These are phyloP conservation scores for Lates japonicus DNA, from an alignment of 2,797 vertebrate species.

Conservation along the genomic window DNA sequence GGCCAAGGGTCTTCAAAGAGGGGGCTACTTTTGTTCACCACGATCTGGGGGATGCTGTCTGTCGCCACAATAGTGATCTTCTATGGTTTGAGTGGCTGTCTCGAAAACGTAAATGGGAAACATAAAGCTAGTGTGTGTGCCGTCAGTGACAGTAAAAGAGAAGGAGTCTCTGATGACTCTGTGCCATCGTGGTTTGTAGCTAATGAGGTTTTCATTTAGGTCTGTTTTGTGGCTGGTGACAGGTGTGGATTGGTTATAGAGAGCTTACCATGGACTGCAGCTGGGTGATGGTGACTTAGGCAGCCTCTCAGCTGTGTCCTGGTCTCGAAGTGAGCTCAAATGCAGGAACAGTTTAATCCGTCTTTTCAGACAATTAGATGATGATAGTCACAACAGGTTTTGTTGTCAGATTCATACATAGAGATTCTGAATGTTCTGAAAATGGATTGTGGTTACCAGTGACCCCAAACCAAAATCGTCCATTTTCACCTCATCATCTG, in stretches of 20 bases:
- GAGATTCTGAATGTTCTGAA: constrained; percentile 96
- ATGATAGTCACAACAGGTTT: constrained; percentile 94
- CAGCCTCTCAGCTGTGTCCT: constrained; percentile 90
- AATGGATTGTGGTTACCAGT: constrained; percentile 96
- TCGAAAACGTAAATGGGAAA: constrained; percentile 94
- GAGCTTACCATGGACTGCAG: constrained; percentile 91
- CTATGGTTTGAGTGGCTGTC: constrained; percentile 92
- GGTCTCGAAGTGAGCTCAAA: constrained; percentile 96
- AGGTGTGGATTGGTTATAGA: constrained; percentile 87
- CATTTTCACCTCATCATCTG: constrained; percentile 96
- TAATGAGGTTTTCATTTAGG: constrained; percentile 95
- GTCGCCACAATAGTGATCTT: constrained; percentile 89
- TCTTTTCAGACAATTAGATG: constrained; percentile 89
- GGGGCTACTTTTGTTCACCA: constrained; percentile 91
- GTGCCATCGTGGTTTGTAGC: constrained; percentile 94
- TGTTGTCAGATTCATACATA: constrained; percentile 96
- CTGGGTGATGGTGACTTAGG: constrained; percentile 91
- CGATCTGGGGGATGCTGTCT: constrained; percentile 90
- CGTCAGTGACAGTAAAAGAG: constrained; percentile 94
- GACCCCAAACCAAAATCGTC: constrained; percentile 97
- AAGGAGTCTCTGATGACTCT: constrained; percentile 91
- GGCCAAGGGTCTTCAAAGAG: constrained; percentile 87
- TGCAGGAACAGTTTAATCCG: constrained; percentile 92
- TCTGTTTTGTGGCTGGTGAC: constrained; percentile 92
- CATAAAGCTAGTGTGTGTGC: constrained; percentile 93